Conservation (phyloP, 2,888 invertebrate species). For the Gymnocheta viridis region DNA sequence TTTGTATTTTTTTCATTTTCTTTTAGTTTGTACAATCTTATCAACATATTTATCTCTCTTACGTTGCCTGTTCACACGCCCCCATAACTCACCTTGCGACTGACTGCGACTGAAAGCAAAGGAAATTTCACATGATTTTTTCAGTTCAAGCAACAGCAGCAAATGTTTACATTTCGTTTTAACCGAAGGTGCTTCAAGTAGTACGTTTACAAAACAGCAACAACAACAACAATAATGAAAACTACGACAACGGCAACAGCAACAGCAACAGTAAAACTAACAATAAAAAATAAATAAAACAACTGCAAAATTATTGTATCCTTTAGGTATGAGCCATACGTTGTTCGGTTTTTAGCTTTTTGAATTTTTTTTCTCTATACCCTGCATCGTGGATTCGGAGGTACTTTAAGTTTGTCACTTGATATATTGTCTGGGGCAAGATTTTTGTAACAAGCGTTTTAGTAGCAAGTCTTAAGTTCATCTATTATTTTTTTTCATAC, state of each 20-base stretch:
- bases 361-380: slow-evolving; percentile 16
- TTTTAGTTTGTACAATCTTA: slow-evolving; percentile 62
- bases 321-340: slow-evolving; percentile 14
- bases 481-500: background rate
- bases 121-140: slow-evolving; percentile 67
- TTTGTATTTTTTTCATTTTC: slow-evolving; percentile 15
- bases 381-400: background rate
- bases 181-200: slow-evolving; percentile 74
- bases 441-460: background rate
- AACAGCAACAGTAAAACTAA: slow-evolving; percentile 12
- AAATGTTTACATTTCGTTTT: slow-evolving; percentile 77
- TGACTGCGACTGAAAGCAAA: slow-evolving; percentile 65
- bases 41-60: slow-evolving; percentile 74
- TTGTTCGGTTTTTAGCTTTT: slow-evolving; percentile 17
- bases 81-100: slow-evolving; percentile 73
- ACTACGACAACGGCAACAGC: slow-evolving; percentile 57
- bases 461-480: background rate
- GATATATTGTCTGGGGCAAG: background rate
- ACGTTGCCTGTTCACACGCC: slow-evolving; percentile 79
- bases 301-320: slow-evolving; percentile 9
- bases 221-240: slow-evolving; percentile 65
- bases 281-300: slow-evolving; percentile 24
- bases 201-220: slow-evolving; percentile 58
- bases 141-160: slow-evolving; percentile 66
- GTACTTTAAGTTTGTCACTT: background rate